Conservation (phyloP, 1,140 invertebrate genomes). For the Heliconius eleuchia region DNA sequence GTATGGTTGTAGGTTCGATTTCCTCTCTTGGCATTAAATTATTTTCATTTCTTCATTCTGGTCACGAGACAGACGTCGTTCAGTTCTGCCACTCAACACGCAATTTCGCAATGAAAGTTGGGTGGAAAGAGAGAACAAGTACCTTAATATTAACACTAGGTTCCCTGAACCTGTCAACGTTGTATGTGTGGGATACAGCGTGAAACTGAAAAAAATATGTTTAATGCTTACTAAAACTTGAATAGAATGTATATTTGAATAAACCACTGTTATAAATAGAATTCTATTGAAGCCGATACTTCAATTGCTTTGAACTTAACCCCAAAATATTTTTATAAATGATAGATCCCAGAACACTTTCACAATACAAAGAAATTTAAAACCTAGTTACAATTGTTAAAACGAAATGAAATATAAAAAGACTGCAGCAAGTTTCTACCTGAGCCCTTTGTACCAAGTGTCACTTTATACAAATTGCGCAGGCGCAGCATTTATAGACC, state of each 20-base stretch:
- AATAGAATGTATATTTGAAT: not conserved
- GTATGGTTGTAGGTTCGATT: no score
- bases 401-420: conserved; percentile 21
- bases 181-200: no score
- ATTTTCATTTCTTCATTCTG: no score
- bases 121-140: no score
- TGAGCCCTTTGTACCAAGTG: conserved; percentile 17
- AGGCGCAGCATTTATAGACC: not conserved
- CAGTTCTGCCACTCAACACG: no score
- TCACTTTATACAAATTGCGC: conserved; percentile 20
- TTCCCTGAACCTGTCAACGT: no score
- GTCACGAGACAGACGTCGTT: no score
- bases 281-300: not conserved
- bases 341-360: conserved; percentile 20
- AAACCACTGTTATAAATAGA: not conserved
- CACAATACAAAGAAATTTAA: conserved; percentile 17
- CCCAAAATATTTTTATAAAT: not conserved
- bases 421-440: not conserved
- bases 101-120: no score
- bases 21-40: no score
- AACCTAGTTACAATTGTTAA: conserved; percentile 19
- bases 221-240: not conserved
- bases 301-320: not conserved
- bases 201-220: no score
- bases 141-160: no score